Evolutionary conservation across 2,113 vertebrate genomes (phyloP).

Genomic region (Scatophagus argus): DNA sequence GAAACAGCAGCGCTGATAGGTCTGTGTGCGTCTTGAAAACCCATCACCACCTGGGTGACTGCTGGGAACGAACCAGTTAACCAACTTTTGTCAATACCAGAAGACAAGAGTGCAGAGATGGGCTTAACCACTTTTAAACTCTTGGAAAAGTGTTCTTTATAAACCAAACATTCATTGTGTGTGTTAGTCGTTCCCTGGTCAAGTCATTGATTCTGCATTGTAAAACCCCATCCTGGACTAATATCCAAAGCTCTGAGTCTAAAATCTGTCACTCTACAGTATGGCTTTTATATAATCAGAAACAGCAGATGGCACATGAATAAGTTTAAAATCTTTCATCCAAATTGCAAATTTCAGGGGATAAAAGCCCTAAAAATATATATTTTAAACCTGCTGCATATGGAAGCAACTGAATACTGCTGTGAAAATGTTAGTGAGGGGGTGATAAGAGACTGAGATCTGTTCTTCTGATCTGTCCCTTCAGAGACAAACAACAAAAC

Average conservation of each 20-base stretch:
- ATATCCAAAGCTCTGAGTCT: conserved; percentile 47
- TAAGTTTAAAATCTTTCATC: conserved; percentile 56
- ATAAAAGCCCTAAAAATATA: background rate
- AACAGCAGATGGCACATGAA: conserved; percentile 74
- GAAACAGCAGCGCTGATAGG: conserved; percentile 37
- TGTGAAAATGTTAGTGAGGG: conserved; percentile 36
- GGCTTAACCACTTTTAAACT: conserved; percentile 20
- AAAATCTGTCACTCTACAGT: conserved; percentile 66
- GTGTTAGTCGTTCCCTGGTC: conserved; percentile 41
- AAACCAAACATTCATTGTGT: conserved; percentile 48
- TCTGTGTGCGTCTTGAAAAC: conserved; percentile 36
- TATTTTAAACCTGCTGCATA: conserved; percentile 22
- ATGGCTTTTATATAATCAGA: conserved; percentile 77
- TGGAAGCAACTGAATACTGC: conserved; percentile 60
- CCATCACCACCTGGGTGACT: conserved; percentile 23
- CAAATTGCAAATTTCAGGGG: conserved; percentile 25
- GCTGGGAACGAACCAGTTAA: conserved; percentile 40
- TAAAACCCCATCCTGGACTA: conserved; percentile 59
- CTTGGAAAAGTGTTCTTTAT: conserved; percentile 37
- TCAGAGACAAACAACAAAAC: conserved; percentile 27
- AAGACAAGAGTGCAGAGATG: conserved; percentile 47
- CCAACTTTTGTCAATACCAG: conserved; percentile 45
- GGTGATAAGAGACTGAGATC: conserved; percentile 20
- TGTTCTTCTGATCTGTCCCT: conserved; percentile 42
- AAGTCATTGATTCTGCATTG: conserved; percentile 58